A percentile compares a stretch with the other conserved stretches of the same genome.
Conservation (phyloP, 2,888 invertebrate genomes). For the Chalcis sispes region DNA sequence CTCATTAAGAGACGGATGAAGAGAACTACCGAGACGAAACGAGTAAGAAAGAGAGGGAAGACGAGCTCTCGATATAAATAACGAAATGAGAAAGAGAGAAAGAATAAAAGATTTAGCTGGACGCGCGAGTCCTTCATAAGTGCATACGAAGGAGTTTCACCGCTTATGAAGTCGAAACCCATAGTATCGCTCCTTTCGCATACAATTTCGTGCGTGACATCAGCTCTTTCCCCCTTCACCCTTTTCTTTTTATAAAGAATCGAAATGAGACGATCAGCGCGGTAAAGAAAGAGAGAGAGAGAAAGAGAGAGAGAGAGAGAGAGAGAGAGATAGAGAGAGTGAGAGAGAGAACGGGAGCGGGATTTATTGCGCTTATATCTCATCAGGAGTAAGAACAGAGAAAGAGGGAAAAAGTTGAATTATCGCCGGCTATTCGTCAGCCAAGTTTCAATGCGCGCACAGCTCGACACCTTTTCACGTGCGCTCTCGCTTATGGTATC, state of each 20-base stretch:
- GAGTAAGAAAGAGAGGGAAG: neutral
- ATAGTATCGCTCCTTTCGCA: slow-evolving; percentile 3
- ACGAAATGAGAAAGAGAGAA: neutral
- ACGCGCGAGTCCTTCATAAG: neutral
- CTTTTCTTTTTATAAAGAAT: slow-evolving; percentile 13
- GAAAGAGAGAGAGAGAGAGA: neutral
- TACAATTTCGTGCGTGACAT: slow-evolving; percentile 12
- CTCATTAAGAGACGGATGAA: slow-evolving; percentile 60
- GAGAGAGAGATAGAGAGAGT: too few species aligned
- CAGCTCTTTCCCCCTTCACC: neutral
- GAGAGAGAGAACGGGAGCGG: neutral
- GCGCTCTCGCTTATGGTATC: too few species aligned
- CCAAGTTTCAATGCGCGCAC: slow-evolving; percentile 23
- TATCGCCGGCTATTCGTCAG: slow-evolving; percentile 50
- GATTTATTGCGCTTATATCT: slow-evolving; percentile 46
- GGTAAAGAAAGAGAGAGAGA: too few species aligned
- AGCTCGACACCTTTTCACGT: slow-evolving; percentile 18
- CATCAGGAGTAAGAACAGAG: neutral
- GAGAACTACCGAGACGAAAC: too few species aligned
- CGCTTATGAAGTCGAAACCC: too few species aligned
- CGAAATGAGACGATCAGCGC: slow-evolving; percentile 32
- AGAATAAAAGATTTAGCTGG: neutral
- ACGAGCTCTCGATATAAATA: slow-evolving; percentile 8
- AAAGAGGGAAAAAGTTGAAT: too few species aligned
- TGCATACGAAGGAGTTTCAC: too few species aligned